phyloP scores from a whole-genome alignment of 2,797 vertebrate species.

The Urosaurus nigricauda region DNA sequence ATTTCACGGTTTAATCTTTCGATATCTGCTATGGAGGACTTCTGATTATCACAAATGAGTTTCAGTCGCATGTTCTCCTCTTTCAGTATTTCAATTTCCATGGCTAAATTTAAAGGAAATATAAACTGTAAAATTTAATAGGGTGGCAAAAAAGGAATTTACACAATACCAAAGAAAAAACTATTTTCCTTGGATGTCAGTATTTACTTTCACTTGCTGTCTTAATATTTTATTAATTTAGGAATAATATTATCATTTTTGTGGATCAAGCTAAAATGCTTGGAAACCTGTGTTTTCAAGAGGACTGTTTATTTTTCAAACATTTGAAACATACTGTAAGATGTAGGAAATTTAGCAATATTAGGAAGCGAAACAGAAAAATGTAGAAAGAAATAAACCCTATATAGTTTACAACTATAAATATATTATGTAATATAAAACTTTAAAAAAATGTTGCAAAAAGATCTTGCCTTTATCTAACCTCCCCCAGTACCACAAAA shows the following conservation, averaged over 20 bases:
- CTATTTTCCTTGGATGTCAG: neutral
- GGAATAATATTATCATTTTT: neutral
- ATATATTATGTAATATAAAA: neutral
- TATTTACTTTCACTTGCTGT: neutral
- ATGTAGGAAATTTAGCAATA: neutral
- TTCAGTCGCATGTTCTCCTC: slow-evolving; percentile 87
- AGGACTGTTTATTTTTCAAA: neutral
- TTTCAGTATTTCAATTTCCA: slow-evolving; percentile 87
- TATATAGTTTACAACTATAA: neutral
- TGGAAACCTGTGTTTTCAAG: neutral
- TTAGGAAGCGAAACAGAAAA: neutral
- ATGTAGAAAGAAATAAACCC: neutral
- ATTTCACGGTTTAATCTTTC: slow-evolving; percentile 94
- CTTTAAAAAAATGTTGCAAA: neutral
- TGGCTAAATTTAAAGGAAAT: slow-evolving; percentile 76
- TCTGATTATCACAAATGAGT: slow-evolving; percentile 89
- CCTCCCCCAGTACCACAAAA: neutral
- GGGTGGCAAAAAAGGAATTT: neutral
- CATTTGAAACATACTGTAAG: neutral
- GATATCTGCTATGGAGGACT: slow-evolving; percentile 92
- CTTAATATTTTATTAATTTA: neutral
- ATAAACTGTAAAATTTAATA: slow-evolving; percentile 12
- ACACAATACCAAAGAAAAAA: neutral
- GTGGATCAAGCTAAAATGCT: neutral
- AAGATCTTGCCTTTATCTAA: neutral